Conservation (phyloP, 2,797 vertebrate species). For the Neosilurus hyrtlii region DNA sequence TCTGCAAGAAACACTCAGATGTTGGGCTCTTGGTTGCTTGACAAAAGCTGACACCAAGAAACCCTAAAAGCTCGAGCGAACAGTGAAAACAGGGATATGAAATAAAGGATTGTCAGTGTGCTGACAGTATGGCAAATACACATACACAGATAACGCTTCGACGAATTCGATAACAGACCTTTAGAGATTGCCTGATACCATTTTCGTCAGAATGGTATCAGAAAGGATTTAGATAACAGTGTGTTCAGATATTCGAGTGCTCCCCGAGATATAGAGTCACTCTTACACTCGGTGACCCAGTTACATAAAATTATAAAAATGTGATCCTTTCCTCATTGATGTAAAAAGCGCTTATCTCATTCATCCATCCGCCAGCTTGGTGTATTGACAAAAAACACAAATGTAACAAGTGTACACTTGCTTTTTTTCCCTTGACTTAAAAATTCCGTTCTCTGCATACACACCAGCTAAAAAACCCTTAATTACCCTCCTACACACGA, state of each 20-base stretch:
- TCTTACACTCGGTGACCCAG: constrained; percentile 48
- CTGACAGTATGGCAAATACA: background rate
- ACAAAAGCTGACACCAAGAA: background rate
- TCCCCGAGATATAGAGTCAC: constrained; percentile 12
- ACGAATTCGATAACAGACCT: constrained; percentile 11
- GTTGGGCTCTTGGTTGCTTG: constrained; percentile 1
- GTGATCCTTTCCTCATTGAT: background rate
- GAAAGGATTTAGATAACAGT: constrained; percentile 26
- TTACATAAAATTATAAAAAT: constrained; percentile 49
- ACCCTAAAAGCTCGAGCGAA: background rate
- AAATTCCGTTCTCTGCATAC: constrained; percentile 18
- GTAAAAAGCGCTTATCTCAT: constrained; percentile 7
- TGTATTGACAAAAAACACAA: constrained; percentile 20
- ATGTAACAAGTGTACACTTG: constrained; percentile 11
- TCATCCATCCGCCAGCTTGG: background rate
- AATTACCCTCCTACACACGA: constrained; percentile 42
- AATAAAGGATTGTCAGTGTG: constrained; percentile 3
- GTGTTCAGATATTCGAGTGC: constrained; percentile 19
- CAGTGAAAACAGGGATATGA: background rate
- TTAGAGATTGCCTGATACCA: constrained; percentile 9
- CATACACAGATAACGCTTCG: background rate
- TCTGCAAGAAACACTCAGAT: background rate
- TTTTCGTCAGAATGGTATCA: constrained; percentile 6
- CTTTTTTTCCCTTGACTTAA: constrained; percentile 17
- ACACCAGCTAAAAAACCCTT: constrained; percentile 25